A percentile compares a stretch with the other conserved stretches of the same genome.
phyloP scores from a whole-genome alignment of 2,888 invertebrate species.

The Leptodirus hochenwartii region DNA sequence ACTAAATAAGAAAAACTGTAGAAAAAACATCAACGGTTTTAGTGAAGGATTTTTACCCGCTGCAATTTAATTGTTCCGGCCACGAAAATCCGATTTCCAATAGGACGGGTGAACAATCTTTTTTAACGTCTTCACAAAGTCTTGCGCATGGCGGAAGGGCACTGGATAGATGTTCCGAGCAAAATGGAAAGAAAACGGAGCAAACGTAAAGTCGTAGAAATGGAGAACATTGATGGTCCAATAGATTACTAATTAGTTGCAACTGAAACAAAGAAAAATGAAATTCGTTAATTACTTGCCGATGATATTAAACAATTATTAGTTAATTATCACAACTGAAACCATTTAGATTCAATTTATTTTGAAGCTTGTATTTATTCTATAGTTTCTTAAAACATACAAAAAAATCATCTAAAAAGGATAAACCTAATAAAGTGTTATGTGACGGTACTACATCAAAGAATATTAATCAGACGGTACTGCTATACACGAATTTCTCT shows the following conservation, averaged over 20 bases:
- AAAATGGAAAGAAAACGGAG: constrained; percentile 79
- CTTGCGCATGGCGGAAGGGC: constrained; percentile 74
- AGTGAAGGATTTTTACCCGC: constrained; percentile 20
- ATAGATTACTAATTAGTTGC: constrained; percentile 47
- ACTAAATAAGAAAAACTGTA: constrained; percentile 19
- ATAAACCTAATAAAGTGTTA: too few relatives aligned
- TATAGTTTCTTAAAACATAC: too few relatives aligned
- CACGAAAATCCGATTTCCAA: constrained; percentile 41
- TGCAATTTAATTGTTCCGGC: constrained; percentile 60
- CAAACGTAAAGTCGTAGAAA: constrained; percentile 76
- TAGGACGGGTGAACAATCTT: constrained; percentile 53
- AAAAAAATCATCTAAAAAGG: too few relatives aligned
- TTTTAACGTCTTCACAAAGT: constrained; percentile 60
- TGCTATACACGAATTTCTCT: too few relatives aligned
- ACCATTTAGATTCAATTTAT: too few relatives aligned
- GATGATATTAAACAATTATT: too few relatives aligned
- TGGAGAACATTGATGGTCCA: constrained; percentile 62
- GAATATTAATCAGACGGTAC: too few relatives aligned
- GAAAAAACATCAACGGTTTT: neutral
- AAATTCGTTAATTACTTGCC: too few relatives aligned
- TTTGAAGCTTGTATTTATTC: too few relatives aligned
- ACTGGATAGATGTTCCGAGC: constrained; percentile 69
- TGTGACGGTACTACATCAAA: too few relatives aligned
- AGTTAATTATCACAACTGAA: too few relatives aligned
- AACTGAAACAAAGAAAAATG: constrained; percentile 38